Evolutionary conservation across 2,113 vertebrate species (phyloP), one percentile per base, ranked within the genome.

Genomic region (Anguilla japonica): DNA sequence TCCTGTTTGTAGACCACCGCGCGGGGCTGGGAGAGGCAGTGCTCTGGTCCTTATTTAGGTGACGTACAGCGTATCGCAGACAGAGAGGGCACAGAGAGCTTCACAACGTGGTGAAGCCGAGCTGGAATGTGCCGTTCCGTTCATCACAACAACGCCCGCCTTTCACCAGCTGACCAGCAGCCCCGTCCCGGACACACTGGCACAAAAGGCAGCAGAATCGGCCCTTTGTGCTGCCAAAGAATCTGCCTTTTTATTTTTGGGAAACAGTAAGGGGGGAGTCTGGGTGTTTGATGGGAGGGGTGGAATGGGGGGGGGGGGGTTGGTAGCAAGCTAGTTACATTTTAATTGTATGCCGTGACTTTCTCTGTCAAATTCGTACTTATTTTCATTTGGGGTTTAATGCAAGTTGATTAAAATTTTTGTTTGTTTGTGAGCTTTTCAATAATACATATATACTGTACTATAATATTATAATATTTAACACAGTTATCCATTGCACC

Each of bases 21-120:
- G 85, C 79, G 40, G 87, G 57, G 43, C 67, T 41, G 75, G 71
- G 81, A 75, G 84, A 40, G 8, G 43, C 75, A 43, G 87, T 91
- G 93, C 93, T 93, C 94, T 90, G 89, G 83, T 91, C 87, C 91
- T 94, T 82, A 94, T 93, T 94, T 92, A 93, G 93, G 93, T 92
- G 92, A 93, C 90, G 22, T 67, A 67, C 60, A 22, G 60, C 60
- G 22, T 26, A 67, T 90, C 81, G 67, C 80, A 86, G 90, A 95
- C 93, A 95, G 93, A 94, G 90, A 84, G 83, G 87, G 86, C 88
- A 91, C 93, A 95, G 92, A 94, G 41, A 9, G 87, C 57, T 75
- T 29, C 39, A 79, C 43, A 79, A 79, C 29, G 80, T 3, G 83
- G 84, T 39, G 89, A 83, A 87, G 90, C 91, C 86, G 84, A 43